These are phyloP conservation scores for Aplochiton taeniatus DNA, from an alignment of 2,797 vertebrate species.

Conservation along the genomic window DNA sequence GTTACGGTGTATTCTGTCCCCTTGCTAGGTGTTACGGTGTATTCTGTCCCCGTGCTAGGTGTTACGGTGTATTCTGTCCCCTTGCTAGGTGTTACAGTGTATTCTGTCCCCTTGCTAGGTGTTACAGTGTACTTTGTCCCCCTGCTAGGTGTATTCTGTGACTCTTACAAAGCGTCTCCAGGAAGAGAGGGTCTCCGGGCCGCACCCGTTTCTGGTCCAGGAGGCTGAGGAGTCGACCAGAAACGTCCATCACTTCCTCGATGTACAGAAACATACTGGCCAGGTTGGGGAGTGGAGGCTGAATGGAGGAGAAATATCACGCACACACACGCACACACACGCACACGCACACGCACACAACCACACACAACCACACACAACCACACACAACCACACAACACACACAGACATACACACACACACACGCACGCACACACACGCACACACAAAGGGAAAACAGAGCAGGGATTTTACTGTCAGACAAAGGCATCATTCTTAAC, in stretches of 20 bases:
- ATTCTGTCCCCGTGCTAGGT: too few species aligned
- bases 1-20: too few species aligned
- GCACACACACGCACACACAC: not conserved
- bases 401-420: not conserved
- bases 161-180: constrained; percentile 82
- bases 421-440: not conserved
- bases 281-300: constrained; percentile 85
- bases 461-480: constrained; percentile 18
- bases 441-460: constrained; percentile 32
- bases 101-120: too few species aligned
- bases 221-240: constrained; percentile 77
- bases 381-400: not conserved
- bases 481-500: constrained; percentile 49
- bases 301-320: constrained; percentile 10
- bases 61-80: too few species aligned
- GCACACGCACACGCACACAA: not conserved
- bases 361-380: too few species aligned
- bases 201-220: constrained; percentile 72
- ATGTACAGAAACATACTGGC: constrained; percentile 87
- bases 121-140: too few species aligned
- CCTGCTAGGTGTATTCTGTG: not conserved
- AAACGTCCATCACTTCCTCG: constrained; percentile 83
- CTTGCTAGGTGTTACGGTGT: too few species aligned
- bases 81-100: too few species aligned
- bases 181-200: constrained; percentile 69